Conservation (phyloP, 2,797 vertebrate genomes). For the Lepidocolaptes lacrymiger region DNA sequence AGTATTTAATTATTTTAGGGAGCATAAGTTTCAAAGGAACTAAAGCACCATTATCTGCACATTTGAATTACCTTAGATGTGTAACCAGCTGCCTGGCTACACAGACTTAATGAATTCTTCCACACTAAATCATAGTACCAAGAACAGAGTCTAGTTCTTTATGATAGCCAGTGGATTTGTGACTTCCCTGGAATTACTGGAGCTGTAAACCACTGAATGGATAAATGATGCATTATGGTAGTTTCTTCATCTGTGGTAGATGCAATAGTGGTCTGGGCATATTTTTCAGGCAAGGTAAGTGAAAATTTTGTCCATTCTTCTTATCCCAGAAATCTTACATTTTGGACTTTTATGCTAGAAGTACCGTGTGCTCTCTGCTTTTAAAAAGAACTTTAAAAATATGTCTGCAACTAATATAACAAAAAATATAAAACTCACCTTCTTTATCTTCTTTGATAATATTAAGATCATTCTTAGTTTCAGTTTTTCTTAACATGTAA, state of each 20-base stretch:
- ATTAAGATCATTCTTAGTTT: background rate
- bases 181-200: background rate
- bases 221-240: background rate
- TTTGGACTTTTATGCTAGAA: background rate
- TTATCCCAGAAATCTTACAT: background rate
- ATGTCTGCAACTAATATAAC: background rate
- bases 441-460: background rate
- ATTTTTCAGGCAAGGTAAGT: background rate
- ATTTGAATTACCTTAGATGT: background rate
- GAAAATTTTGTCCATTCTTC: background rate
- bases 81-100: background rate
- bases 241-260: slow-evolving; percentile 20
- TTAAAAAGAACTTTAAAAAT: background rate
- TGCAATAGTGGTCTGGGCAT: background rate
- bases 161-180: slow-evolving; percentile 17
- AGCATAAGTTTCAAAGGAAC: background rate
- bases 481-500: background rate
- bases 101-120: background rate
- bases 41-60: background rate
- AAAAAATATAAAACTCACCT: background rate
- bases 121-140: background rate
- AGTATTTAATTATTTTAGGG: slow-evolving; percentile 24
- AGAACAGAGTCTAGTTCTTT: background rate
- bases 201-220: background rate
- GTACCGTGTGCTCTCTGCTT: background rate